These are phyloP conservation scores for Erpobdella octoculata DNA, from an alignment of 2,888 invertebrate species.

Conservation along the genomic window DNA sequence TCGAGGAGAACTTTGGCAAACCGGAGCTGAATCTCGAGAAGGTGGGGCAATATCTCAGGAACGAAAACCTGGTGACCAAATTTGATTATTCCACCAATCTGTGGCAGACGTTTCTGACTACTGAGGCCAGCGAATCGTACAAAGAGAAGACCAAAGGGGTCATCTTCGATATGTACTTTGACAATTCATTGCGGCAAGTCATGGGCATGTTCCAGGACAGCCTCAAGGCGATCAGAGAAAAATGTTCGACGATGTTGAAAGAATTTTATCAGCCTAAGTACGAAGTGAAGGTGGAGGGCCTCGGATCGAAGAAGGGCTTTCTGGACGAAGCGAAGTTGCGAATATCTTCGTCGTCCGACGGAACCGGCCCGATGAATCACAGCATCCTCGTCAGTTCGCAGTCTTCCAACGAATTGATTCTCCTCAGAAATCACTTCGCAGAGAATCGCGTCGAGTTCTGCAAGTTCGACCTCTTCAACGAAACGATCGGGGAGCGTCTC, in stretches of 20 bases:
- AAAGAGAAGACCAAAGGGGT: neutral
- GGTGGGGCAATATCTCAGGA: slow-evolving; percentile 76
- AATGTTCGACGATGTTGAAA: slow-evolving; percentile 6
- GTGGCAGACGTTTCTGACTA: slow-evolving; percentile 52
- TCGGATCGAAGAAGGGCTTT: too few species aligned
- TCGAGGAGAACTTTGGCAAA: slow-evolving; percentile 63
- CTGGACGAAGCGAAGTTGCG: neutral
- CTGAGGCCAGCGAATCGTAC: neutral
- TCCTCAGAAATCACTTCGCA: too few species aligned
- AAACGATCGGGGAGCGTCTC: too few species aligned
- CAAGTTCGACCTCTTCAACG: too few species aligned
- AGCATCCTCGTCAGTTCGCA: neutral
- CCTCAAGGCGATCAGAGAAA: neutral
- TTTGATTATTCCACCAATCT: slow-evolving; percentile 66
- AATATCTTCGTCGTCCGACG: neutral
- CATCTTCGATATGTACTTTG: neutral
- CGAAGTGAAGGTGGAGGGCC: neutral
- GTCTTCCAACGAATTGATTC: neutral
- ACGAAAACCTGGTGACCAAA: slow-evolving; percentile 64
- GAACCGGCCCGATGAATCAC: neutral
- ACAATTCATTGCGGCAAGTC: slow-evolving; percentile 17
- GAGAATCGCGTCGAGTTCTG: too few species aligned
- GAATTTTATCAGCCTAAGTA: neutral
- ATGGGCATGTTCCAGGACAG: neutral
- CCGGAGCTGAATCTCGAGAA: slow-evolving; percentile 72